Percentiles rank a stretch among this genome's conserved stretches.
These are phyloP conservation scores for Macropodus opercularis DNA, from an alignment of 2,797 vertebrate species.

Conservation along the genomic window DNA sequence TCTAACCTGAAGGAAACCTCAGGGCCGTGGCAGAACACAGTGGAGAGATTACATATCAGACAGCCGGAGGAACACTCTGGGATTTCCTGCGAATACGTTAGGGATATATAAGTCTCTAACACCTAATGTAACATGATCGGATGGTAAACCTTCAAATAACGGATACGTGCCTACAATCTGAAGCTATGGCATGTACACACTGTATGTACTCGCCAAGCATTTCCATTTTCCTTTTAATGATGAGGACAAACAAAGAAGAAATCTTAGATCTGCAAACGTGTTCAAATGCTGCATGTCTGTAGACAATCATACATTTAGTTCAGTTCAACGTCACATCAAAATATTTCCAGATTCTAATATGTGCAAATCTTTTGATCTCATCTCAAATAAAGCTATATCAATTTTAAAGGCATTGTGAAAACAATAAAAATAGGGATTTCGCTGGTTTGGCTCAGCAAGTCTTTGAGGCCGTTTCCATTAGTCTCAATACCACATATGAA, in stretches of 20 bases:
- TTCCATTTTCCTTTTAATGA: too few relatives aligned
- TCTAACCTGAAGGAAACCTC: slow-evolving; percentile 30
- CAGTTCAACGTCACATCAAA: slow-evolving; percentile 13
- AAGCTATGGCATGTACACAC: not conserved
- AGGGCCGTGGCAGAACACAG: slow-evolving; percentile 16
- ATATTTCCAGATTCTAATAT: slow-evolving; percentile 26
- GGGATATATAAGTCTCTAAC: not conserved
- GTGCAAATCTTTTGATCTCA: slow-evolving; percentile 31
- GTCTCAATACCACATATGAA: slow-evolving; percentile 36
- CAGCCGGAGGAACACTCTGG: slow-evolving; percentile 20
- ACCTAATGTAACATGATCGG: not conserved
- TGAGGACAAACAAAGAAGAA: too few relatives aligned
- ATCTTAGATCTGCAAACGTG: too few relatives aligned
- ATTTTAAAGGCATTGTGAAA: slow-evolving; percentile 40
- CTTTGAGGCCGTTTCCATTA: slow-evolving; percentile 55
- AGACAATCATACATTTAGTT: slow-evolving; percentile 14
- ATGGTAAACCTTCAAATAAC: not conserved
- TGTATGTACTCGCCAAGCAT: too few relatives aligned
- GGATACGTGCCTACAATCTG: not conserved
- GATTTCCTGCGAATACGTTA: not conserved
- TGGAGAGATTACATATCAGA: slow-evolving; percentile 15
- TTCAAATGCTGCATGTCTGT: not conserved
- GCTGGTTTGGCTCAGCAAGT: slow-evolving; percentile 41
- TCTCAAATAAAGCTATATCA: slow-evolving; percentile 35
- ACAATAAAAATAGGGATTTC: slow-evolving; percentile 36